phyloP scores from a whole-genome alignment of 2,797 vertebrate genomes.

The Myotis myotis region DNA sequence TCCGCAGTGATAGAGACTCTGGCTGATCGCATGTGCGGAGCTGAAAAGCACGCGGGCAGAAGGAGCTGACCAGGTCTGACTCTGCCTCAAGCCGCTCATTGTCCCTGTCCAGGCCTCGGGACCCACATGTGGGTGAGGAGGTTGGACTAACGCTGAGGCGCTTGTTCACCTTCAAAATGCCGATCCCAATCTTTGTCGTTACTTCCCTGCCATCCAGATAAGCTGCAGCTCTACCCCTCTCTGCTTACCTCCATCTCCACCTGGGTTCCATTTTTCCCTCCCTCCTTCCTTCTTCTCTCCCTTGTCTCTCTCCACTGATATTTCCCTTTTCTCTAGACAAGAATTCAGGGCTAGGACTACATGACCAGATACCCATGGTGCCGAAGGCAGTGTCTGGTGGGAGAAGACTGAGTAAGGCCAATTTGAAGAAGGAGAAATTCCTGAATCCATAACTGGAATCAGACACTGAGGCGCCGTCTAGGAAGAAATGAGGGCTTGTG shows the following conservation, averaged over 20 bases:
- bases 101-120: background rate
- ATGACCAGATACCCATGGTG: background rate
- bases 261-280: background rate
- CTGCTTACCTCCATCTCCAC: background rate
- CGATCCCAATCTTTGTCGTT: background rate
- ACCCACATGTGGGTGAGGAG: background rate
- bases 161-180: background rate
- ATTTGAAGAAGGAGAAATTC: background rate
- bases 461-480: background rate
- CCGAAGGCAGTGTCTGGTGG: background rate
- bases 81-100: background rate
- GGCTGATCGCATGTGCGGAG: background rate
- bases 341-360: background rate
- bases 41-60: background rate
- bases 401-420: background rate
- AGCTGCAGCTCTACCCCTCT: background rate
- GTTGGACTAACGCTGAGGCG: background rate
- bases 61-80: background rate
- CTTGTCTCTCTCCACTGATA: background rate
- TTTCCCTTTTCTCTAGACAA: background rate
- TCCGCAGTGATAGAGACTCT: background rate
- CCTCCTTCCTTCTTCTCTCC: background rate
- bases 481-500: background rate
- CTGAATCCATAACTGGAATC: background rate
- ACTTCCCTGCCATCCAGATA: background rate